Evolutionary conservation across 2,797 vertebrate genomes (phyloP), one percentile per base, ranked within the genome.

Genomic region (Triplophysa yarkandensis): DNA sequence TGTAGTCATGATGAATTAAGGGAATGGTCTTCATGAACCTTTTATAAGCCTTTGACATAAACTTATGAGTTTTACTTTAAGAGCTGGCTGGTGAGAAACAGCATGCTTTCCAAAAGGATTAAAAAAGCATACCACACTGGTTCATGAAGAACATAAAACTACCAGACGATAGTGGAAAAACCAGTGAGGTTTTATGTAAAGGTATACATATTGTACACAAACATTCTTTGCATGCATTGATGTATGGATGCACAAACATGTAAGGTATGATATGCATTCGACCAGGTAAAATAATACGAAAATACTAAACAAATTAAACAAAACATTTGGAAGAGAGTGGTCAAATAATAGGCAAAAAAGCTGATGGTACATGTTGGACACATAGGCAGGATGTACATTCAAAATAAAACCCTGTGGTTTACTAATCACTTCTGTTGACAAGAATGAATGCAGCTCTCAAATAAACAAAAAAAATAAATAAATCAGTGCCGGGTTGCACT

Each of bases 1-100:
- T 52, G 14, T 65, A 43, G 25, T 71, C 69, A 71, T 65, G 14
- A 73, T 44, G 39, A 74, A 66, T 74, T 66, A 74, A 39, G 57
- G 50, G 62, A 34, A 65, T 46, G n/a, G 57, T 58, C 62, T 66
- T 25, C 39, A 46, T 58, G 50, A 57, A 66, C 52, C 28, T 6
- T 65, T 58, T 39, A 13, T 41, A 74, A 44, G 61, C n/a, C 36
- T 55, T 46, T 74, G 61, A 44, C n/a, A 43, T 25, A 46, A 46
- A 39, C 57, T 46, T 55, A 65, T 55, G 64, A 55, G 61, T 61
- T 74, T 65, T 65, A 44, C 36, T 74, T 65, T 27, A 65, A 62
- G n/a, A 27, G 39, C 32, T 66, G 39, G 44, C 71, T 58, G 50
- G 62, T 34, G 16, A 66, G 39, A 58, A 46, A 52, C 71, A 66